Conservation (phyloP, 2,797 vertebrate species). For the Sebastes baramenuke region DNA sequence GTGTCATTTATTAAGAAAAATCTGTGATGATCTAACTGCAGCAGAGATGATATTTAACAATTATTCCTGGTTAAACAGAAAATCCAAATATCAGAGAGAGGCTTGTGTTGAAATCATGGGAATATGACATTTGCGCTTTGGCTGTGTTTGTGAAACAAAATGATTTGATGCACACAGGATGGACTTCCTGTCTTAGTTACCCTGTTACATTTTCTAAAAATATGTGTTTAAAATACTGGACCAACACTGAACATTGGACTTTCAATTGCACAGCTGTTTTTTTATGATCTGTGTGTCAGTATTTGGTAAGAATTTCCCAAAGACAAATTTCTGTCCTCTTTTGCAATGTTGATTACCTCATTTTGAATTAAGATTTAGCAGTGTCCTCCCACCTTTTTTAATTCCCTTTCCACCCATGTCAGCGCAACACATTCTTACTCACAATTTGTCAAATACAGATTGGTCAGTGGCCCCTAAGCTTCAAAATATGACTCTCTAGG, state of each 20-base stretch:
- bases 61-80: background rate
- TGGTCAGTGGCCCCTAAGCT: too few species aligned
- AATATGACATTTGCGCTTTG: background rate
- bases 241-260: background rate
- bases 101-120: background rate
- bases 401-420: background rate
- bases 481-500: too few species aligned
- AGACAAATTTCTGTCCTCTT: background rate
- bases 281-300: background rate
- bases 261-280: background rate
- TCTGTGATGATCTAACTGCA: background rate
- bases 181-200: conserved; percentile 23
- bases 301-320: background rate
- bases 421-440: too few species aligned
- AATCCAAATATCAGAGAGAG: background rate
- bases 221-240: background rate
- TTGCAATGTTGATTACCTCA: background rate
- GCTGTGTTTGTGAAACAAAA: background rate
- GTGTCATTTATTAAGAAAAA: background rate
- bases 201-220: background rate
- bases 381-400: background rate
- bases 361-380: background rate
- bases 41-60: background rate
- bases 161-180: background rate
- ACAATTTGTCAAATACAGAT: too few species aligned